Conservation (phyloP, 2,797 vertebrate species). For the Sebastes cheni region DNA sequence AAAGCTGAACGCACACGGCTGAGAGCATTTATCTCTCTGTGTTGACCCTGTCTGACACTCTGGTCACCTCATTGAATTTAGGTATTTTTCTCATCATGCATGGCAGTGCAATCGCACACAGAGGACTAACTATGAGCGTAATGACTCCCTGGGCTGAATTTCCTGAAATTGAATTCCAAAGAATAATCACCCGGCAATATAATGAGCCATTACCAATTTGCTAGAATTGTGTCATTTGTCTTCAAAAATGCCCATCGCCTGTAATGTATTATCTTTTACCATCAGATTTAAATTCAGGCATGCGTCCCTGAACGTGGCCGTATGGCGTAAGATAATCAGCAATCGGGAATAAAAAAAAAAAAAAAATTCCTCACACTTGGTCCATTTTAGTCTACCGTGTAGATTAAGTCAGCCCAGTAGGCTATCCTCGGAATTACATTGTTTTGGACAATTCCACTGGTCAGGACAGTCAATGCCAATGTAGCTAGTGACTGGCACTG, state of each 20-base stretch:
- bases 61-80: slow-evolving; percentile 40
- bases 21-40: slow-evolving; percentile 4
- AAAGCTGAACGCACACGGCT: background rate
- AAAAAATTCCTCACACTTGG: background rate
- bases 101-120: slow-evolving; percentile 51
- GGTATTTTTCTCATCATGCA: slow-evolving; percentile 48
- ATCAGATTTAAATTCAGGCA: slow-evolving; percentile 32
- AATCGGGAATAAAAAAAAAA: background rate
- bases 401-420: background rate
- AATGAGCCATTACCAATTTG: slow-evolving; percentile 68
- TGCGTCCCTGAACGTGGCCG: background rate
- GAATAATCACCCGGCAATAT: slow-evolving; percentile 63
- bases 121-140: slow-evolving; percentile 53
- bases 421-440: background rate
- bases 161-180: slow-evolving; percentile 59
- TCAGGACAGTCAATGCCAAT: background rate
- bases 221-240: slow-evolving; percentile 52
- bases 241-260: slow-evolving; percentile 54
- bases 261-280: slow-evolving; percentile 43
- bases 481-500: background rate
- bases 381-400: background rate
- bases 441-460: background rate
- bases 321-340: background rate
- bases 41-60: slow-evolving; percentile 41
- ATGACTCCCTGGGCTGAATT: slow-evolving; percentile 59